These are phyloP conservation scores for Pterocles burchelli DNA, from an alignment of 2,113 vertebrate genomes.

Conservation along the genomic window DNA sequence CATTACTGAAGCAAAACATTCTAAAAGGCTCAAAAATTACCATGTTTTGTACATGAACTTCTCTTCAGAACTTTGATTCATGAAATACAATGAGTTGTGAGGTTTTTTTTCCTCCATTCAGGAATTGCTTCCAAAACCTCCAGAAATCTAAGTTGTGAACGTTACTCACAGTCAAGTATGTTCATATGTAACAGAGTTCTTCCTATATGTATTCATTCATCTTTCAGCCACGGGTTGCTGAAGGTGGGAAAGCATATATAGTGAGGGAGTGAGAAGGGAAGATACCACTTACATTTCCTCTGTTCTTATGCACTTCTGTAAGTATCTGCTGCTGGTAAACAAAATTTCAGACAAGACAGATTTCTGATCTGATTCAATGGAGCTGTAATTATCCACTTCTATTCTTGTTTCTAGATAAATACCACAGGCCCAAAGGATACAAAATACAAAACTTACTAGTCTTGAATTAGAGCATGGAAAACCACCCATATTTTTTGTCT, in stretches of 20 bases:
- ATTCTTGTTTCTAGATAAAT: not conserved
- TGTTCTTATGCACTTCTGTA: not conserved
- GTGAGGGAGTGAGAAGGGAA: not conserved
- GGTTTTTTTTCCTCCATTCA: not conserved
- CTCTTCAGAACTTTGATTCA: not conserved
- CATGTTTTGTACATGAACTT: not conserved
- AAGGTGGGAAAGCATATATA: not conserved
- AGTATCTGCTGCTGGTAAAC: not conserved
- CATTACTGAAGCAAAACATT: not conserved
- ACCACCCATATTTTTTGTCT: not conserved
- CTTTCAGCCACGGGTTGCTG: not conserved
- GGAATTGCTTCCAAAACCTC: not conserved
- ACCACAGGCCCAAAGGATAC: not conserved
- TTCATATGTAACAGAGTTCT: not conserved
- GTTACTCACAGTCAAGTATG: not conserved
- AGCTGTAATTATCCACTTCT: not conserved
- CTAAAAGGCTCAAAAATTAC: not conserved
- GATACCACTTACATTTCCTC: not conserved
- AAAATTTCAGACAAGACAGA: not conserved
- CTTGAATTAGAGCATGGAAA: not conserved
- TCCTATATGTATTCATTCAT: not conserved
- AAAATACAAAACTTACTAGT: not conserved
- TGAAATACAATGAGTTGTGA: not conserved
- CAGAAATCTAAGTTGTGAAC: not conserved
- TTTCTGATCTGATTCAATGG: not conserved